Conservation (phyloP, 2,888 invertebrate species). For the Criorhina ranunculi region DNA sequence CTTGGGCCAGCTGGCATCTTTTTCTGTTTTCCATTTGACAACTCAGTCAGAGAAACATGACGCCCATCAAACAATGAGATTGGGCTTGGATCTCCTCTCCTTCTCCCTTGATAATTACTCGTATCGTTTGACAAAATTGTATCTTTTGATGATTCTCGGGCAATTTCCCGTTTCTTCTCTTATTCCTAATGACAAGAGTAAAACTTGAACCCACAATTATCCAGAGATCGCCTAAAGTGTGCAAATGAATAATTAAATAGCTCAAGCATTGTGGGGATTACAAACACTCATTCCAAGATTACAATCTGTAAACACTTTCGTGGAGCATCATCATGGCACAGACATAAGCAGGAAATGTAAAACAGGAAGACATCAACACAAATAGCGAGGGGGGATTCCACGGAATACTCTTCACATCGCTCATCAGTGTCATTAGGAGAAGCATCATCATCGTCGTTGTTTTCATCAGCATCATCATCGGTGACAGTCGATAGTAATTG, state of each 20-base stretch:
- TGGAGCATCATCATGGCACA: constrained; percentile 18
- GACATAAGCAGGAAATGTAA: constrained; percentile 46
- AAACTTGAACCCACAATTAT: constrained; percentile 23
- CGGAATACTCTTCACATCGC: constrained; percentile 36
- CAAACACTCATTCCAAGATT: constrained; percentile 56
- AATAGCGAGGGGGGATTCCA: constrained; percentile 22
- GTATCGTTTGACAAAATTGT: constrained; percentile 15
- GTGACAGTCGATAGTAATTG: constrained; percentile 40
- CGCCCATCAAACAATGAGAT: constrained; percentile 7
- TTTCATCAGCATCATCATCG: constrained; percentile 34
- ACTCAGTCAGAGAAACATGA: constrained; percentile 12
- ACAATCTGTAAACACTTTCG: constrained; percentile 61
- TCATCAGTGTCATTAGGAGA: constrained; percentile 41
- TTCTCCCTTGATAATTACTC: constrained; percentile 10
- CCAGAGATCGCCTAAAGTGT: constrained; percentile 21
- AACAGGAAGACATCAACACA: constrained; percentile 52
- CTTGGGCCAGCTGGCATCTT: constrained; percentile 16
- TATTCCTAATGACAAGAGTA: constrained; percentile 12
- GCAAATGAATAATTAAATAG: constrained; percentile 61
- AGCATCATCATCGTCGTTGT: constrained; percentile 16
- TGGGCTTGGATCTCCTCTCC: neutral
- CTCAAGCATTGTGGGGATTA: constrained; percentile 44
- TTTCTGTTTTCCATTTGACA: constrained; percentile 9
- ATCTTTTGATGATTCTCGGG: constrained; percentile 4
- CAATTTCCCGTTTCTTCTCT: constrained; percentile 25